phyloP scores from a whole-genome alignment of 2,797 vertebrate species.

The Huso huso region DNA sequence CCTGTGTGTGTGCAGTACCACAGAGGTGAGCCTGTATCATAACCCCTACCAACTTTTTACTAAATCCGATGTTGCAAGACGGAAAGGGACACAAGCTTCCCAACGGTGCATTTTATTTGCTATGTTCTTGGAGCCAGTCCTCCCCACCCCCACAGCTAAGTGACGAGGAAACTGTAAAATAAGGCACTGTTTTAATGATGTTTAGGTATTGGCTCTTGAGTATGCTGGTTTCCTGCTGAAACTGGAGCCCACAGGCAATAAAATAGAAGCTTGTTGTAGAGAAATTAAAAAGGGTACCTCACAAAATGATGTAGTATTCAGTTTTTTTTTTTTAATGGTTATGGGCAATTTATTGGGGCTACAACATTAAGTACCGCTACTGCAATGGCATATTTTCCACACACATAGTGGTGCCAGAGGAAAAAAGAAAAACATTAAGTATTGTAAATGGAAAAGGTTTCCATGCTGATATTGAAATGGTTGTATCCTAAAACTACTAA shows the following conservation, averaged over 20 bases:
- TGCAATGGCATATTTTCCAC: too few species aligned
- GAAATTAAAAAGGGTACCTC: slow-evolving; percentile 24
- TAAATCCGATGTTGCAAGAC: not conserved
- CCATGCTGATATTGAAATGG: too few species aligned
- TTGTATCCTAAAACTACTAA: too few species aligned
- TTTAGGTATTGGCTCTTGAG: slow-evolving; percentile 21
- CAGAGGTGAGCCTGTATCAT: not conserved
- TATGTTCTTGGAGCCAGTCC: not conserved
- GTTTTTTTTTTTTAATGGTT: too few species aligned
- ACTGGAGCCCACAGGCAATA: slow-evolving; percentile 17
- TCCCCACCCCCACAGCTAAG: not conserved
- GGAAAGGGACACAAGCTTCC: not conserved
- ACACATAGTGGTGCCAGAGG: too few species aligned
- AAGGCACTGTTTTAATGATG: slow-evolving; percentile 8
- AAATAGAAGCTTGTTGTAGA: slow-evolving; percentile 34
- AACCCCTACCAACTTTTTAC: not conserved
- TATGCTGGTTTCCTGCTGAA: slow-evolving; percentile 38
- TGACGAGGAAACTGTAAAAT: slow-evolving; percentile 2
- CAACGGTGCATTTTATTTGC: not conserved
- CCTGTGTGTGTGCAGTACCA: slow-evolving; percentile 1
- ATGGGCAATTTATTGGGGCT: too few species aligned
- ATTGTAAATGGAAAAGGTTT: too few species aligned
- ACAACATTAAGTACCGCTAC: too few species aligned
- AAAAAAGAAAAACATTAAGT: too few species aligned
- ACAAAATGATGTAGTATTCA: not conserved